Evolutionary conservation across 2,113 vertebrate genomes (phyloP), one percentile per base, ranked within the genome.

Genomic region (Tamias sibiricus): DNA sequence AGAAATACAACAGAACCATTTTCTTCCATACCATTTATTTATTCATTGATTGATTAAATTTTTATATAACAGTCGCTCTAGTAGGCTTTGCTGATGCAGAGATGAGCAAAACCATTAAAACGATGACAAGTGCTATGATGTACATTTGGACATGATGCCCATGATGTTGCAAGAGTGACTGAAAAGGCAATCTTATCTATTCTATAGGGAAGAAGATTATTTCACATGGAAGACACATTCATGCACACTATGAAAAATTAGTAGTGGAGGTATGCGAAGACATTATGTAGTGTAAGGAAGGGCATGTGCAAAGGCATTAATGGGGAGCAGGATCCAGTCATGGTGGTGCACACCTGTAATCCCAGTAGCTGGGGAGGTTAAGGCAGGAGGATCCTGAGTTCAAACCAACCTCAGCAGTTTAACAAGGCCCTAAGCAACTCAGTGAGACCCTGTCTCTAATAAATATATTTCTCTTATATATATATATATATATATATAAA

Each of bases 21-120:
- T 80, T 54, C 80, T 75, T 84, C 20, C 19, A 40, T 71, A 71
- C 9, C 16, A 71, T 81, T 90, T 82, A 59, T 47, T 94, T 77
- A 95, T 69, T 91, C 57, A 68, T 69, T 74, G 13, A 11, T 89
- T 64, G 47, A 77, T 95, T 93, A 91, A 76, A 81, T 49, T 72
- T 87, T 92, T 59, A 75, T n/a, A 32, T 66, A 79, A 90, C 47
- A 47, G 5, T 42, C 2, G n/a, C 32, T 69, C 22, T 37, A 79
- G 30, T 62, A 62, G 28, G 13, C 4, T 90, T 54, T 87, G 26
- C 77, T 4, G 40, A 30, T 59, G 37, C 8, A 69, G 30, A n/a
- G 7, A 87, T 68, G 32, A 77, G 20, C 47, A 93, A 90, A 12
- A 44, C 8, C 64, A 90, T 75, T 94, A 77, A 89, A 79, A 74